These are phyloP conservation scores for Trachymyrmex cornetzi DNA, from an alignment of 1,140 invertebrate species.

Conservation along the genomic window DNA sequence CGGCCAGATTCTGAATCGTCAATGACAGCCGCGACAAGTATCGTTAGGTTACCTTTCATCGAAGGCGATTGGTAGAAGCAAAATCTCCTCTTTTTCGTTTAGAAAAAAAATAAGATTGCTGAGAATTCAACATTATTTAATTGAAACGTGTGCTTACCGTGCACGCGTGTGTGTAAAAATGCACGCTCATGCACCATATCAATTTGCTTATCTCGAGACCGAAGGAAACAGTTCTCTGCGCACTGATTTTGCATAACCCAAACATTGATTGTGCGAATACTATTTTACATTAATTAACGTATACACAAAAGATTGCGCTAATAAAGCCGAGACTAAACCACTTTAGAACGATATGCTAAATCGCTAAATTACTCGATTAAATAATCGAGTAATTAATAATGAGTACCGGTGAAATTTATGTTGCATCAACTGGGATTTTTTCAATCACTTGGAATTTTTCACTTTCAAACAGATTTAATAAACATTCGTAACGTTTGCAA, in stretches of 20 bases:
- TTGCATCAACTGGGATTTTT: not conserved
- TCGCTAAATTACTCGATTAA: not conserved
- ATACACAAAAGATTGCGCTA: not conserved
- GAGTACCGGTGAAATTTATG: not conserved
- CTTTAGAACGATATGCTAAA: not conserved
- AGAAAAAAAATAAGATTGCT: not conserved
- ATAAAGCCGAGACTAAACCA: not conserved
- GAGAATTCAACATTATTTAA: not conserved
- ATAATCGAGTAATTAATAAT: not conserved
- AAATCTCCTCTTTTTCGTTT: not conserved
- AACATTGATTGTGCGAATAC: constrained; percentile 41
- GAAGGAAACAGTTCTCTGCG: constrained; percentile 43
- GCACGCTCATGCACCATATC: constrained; percentile 36
- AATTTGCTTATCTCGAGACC: constrained; percentile 41
- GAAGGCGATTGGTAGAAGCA: not conserved
- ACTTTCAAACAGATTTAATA: not conserved
- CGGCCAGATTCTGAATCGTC: constrained; percentile 17
- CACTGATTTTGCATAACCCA: constrained; percentile 54
- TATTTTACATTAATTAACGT: constrained; percentile 54
- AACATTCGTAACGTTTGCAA: not conserved
- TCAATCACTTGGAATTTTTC: not conserved
- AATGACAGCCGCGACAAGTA: constrained; percentile 27
- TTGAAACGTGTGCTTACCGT: constrained; percentile 41
- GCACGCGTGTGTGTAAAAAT: constrained; percentile 26
- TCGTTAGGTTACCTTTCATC: constrained; percentile 52